phyloP scores from a whole-genome alignment of 2,888 invertebrate species.

The Diarsia brunnea region DNA sequence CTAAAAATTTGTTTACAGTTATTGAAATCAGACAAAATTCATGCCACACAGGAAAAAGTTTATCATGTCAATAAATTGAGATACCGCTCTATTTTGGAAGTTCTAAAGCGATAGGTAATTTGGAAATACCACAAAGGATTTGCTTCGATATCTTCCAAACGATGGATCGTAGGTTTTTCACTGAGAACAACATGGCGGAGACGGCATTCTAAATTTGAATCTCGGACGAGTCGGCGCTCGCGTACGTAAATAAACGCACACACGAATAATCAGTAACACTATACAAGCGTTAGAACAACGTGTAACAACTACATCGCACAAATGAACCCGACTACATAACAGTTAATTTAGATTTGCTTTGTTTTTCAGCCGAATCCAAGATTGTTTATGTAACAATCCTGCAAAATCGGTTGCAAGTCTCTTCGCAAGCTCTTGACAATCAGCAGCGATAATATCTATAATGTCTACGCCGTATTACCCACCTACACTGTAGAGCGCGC shows the following conservation, averaged over 20 bases:
- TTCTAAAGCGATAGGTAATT: background rate
- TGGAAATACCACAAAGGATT: slow-evolving; percentile 36
- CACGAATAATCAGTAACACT: slow-evolving; percentile 89
- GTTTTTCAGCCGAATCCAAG: slow-evolving; percentile 52
- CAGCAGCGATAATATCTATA: slow-evolving; percentile 71
- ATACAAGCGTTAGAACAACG: slow-evolving; percentile 84
- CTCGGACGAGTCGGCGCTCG: slow-evolving; percentile 91
- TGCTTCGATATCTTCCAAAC: slow-evolving; percentile 74
- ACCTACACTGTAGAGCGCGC: slow-evolving; percentile 73
- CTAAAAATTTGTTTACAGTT: background rate
- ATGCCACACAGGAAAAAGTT: background rate
- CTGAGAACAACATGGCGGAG: slow-evolving; percentile 90
- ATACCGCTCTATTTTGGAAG: background rate
- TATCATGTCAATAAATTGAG: slow-evolving; percentile 6
- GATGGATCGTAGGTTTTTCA: slow-evolving; percentile 89
- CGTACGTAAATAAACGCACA: slow-evolving; percentile 91
- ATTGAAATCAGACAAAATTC: background rate
- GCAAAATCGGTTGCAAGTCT: slow-evolving; percentile 32
- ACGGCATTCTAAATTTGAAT: slow-evolving; percentile 90
- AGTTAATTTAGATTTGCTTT: slow-evolving; percentile 68
- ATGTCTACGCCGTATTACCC: slow-evolving; percentile 71
- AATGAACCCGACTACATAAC: slow-evolving; percentile 69
- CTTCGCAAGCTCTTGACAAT: slow-evolving; percentile 66
- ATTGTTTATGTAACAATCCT: slow-evolving; percentile 24
- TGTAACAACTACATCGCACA: slow-evolving; percentile 76